Conservation (phyloP, 2,113 vertebrate genomes). For the Plectropomus leopardus region DNA sequence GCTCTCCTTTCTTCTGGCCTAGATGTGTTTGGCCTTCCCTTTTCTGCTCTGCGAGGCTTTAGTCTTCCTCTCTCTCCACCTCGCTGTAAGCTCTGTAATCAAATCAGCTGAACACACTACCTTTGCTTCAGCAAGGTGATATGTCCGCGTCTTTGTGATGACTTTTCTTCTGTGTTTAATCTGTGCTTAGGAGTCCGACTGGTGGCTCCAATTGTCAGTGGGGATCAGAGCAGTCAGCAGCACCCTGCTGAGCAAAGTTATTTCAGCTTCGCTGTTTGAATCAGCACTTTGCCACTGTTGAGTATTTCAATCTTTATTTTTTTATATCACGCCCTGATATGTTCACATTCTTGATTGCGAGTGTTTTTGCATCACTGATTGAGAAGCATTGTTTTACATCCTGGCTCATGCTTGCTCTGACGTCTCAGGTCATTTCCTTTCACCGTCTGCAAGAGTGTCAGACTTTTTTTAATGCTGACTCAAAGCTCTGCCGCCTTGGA, state of each 20-base stretch:
- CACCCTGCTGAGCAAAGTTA: constrained; percentile 51
- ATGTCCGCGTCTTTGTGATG: constrained; percentile 42
- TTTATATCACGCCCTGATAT: neutral
- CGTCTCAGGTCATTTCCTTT: constrained; percentile 33
- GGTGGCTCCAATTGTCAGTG: constrained; percentile 49
- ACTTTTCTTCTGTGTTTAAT: constrained; percentile 60
- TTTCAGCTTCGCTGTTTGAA: constrained; percentile 51
- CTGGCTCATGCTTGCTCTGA: constrained; percentile 7
- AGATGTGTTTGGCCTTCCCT: constrained; percentile 46
- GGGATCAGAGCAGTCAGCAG: constrained; percentile 56
- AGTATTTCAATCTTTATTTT: constrained; percentile 29
- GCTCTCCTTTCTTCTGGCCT: constrained; percentile 44
- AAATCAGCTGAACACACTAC: constrained; percentile 47
- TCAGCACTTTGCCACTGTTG: constrained; percentile 69
- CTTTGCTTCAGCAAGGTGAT: constrained; percentile 49
- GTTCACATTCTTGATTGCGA: neutral
- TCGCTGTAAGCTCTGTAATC: constrained; percentile 28
- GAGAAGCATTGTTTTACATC: constrained; percentile 53
- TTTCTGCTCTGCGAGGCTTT: constrained; percentile 25
- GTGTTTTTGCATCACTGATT: constrained; percentile 15
- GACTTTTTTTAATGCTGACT: constrained; percentile 47
- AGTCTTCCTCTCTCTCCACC: neutral
- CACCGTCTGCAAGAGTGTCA: constrained; percentile 19
- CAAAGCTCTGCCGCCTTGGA: constrained; percentile 27
- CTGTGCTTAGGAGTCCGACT: constrained; percentile 42